Evolutionary conservation across 2,797 vertebrate genomes (phyloP).

Genomic region (Sebastes itinus): DNA sequence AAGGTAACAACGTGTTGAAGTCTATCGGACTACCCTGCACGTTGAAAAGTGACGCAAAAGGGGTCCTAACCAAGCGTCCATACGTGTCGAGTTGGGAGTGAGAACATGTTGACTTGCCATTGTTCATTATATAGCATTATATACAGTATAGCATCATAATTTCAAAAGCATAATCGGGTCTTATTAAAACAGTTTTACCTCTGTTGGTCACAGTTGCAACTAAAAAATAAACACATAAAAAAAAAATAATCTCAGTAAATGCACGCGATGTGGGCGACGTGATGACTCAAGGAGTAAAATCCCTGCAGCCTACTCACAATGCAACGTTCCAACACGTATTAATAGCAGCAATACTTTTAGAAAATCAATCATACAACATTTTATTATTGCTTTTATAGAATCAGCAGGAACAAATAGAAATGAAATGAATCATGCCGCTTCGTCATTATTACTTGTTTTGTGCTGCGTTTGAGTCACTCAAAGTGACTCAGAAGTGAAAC

Average conservation of each 20-base stretch:
- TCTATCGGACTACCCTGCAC: neutral
- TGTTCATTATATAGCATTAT: neutral
- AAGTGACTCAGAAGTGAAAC: neutral
- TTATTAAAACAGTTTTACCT: neutral
- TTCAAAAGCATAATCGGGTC: neutral
- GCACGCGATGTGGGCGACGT: neutral
- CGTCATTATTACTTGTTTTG: neutral
- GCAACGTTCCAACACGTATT: neutral
- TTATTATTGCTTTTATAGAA: neutral
- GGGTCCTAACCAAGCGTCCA: neutral
- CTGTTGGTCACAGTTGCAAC: neutral
- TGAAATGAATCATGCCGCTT: slow-evolving; percentile 14
- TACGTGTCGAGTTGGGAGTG: too few relatives aligned
- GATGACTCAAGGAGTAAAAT: neutral
- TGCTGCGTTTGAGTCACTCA: slow-evolving; percentile 13
- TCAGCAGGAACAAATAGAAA: neutral
- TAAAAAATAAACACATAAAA: neutral
- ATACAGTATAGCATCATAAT: neutral
- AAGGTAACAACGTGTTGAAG: neutral
- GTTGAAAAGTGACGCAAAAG: neutral
- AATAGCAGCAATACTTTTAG: neutral
- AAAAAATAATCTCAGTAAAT: neutral
- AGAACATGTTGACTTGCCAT: too few relatives aligned
- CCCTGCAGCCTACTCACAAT: neutral
- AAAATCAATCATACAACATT: neutral